Evolutionary conservation across 2,113 vertebrate species (phyloP), one percentile per base, ranked within the genome.

Genomic region (Pelobates fuscus): DNA sequence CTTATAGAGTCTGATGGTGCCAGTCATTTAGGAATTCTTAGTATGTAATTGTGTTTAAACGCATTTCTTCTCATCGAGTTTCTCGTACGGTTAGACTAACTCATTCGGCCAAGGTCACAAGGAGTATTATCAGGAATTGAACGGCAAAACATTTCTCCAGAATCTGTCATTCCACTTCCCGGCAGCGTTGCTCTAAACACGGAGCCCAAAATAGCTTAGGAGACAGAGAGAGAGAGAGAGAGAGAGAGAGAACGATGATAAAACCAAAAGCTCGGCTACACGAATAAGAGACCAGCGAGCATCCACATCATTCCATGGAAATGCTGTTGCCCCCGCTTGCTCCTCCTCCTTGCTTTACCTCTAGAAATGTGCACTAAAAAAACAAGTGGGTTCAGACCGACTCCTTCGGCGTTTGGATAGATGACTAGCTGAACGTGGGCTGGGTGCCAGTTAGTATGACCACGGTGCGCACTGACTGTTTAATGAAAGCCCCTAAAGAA

Each of bases 401-500:
- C 49, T 54, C n/a, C 24, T 80, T 78, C 84, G 44, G 84, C 83
- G 81, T 89, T 84, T 84, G 87, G 85, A 80, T 88, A 87, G 85
- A 86, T 86, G 79, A 84, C 82, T 74, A 90, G 88, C 89, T 89
- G 89, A 80, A 87, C 86, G 89, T 89, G 87, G 92, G 93, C 92
- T 91, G 86, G 81, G 83, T 88, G 91, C 94, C 93, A 94, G 89
- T 77, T 91, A 88, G 87, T 87, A 87, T 88, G 91, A 93, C 92
- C 91, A 80, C 89, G 79, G 83, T 87, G 89, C 41, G 52, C 89
- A 92, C 89, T 91, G 88, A 91, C 88, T 85, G 89, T 92, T 90
- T 91, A 93, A 93, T 92, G 88, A 91, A 89, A 89, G 90, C 91
- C 93, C 94, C 91, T 89, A 92, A 88, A 87, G 88, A 84, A 91